Base-by-base conservation (phyloP, 2,888 invertebrate species). In the Dynastes grantii region DNA sequence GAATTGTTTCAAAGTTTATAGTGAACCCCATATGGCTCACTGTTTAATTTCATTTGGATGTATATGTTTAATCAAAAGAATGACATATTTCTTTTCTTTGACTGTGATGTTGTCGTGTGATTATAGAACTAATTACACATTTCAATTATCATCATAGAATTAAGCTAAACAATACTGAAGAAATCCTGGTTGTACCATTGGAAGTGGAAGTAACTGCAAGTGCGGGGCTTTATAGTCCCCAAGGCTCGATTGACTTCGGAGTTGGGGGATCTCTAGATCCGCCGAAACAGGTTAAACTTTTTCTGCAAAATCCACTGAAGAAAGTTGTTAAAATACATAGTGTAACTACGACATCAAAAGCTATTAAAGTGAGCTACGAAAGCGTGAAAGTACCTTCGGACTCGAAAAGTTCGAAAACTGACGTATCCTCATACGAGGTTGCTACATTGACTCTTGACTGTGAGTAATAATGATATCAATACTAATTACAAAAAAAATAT, bases 221-320 rank as follows among this genome's bases (percentile, higher is more conserved):
- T 78, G 91, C 94, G 81, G 95, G 96, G 71, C 90, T 96, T 79
- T 96, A 95, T 89, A 92, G 95, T 83, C 93, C 95, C n/a, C 93
- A 93, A 85, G 92, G 92, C 77, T 88, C 94, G 79, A 90, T 97
- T 49, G 96, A 97, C 89, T 96, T 97, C 89, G 97, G 97, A 49
- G 92, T 95, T 80, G 91, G 96, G 71, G 93, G 95, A 71, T 93
- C 93, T 40, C 88, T 92, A 77, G 94, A 95, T 86, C 89, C 91
- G 71, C 92, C 94, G 8, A 92, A 89, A 83, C 89, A 88, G 83
- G 85, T 90, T 76, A 92, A 92, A 83, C 90, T 94, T 84, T 92
- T 91, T 86, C 91, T 95, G 65, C 91, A 92, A 83, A 95, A 89
- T 84, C 93, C 94, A 55, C 91, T 93, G 77, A 91, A 91, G 82